These are phyloP conservation scores for Jacana jacana DNA, from an alignment of 2,113 vertebrate genomes.

Conservation along the genomic window DNA sequence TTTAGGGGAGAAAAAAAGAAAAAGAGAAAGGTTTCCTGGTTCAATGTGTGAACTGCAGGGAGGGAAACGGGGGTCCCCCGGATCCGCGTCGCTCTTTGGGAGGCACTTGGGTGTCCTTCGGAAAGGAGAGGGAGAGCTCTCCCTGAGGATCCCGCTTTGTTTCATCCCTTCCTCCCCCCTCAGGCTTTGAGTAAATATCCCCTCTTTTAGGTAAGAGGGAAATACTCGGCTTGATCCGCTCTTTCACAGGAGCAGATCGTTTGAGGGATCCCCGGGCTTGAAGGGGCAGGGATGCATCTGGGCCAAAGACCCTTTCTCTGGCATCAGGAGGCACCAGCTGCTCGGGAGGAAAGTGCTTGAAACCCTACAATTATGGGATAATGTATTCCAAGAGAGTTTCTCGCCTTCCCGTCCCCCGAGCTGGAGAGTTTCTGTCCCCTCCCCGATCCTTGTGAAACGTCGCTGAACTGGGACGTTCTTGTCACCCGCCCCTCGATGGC, in stretches of 20 bases:
- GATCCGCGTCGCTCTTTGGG: fast-evolving
- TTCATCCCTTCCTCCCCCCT: not conserved
- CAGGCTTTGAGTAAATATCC: not conserved
- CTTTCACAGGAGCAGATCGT: not conserved
- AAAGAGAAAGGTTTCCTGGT: not conserved
- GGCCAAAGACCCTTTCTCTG: not conserved
- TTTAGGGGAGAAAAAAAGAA: not conserved
- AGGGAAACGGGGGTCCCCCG: not conserved
- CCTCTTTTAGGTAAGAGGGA: not conserved
- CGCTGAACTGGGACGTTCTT: not conserved
- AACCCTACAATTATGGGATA: slow-evolving; percentile 43
- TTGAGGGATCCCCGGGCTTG: not conserved
- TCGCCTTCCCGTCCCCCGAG: not conserved
- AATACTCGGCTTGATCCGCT: not conserved
- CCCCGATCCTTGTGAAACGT: not conserved
- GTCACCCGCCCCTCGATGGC: fast-evolving
- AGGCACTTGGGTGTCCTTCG: not conserved
- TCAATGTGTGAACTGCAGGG: not conserved
- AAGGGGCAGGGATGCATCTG: not conserved
- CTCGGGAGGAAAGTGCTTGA: slow-evolving; percentile 9
- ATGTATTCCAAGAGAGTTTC: not conserved
- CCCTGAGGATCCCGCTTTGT: not conserved
- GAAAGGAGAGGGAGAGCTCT: not conserved
- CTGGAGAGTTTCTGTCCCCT: not conserved
- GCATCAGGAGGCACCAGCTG: slow-evolving; percentile 27